Evolutionary conservation across 2,888 invertebrate species (phyloP).

Genomic region (Venustoraphidia nigricollis): DNA sequence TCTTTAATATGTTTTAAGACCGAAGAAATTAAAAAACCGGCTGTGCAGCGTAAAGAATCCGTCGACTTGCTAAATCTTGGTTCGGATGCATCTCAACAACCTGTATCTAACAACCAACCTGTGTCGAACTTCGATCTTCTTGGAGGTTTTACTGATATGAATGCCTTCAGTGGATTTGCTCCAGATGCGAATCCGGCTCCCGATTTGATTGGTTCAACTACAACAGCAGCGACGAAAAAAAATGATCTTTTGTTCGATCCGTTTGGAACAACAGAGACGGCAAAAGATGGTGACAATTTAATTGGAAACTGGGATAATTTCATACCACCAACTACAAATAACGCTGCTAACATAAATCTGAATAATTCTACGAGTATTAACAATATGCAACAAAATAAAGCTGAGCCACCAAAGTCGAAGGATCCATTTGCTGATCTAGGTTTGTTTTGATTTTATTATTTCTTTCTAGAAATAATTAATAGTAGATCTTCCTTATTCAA

Average conservation of each 20-base stretch:
- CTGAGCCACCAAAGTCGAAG: slow-evolving; percentile 32
- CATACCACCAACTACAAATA: neutral
- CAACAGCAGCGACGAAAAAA: neutral
- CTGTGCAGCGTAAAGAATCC: slow-evolving; percentile 25
- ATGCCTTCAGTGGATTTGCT: slow-evolving; percentile 32
- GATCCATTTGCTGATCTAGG: slow-evolving; percentile 68
- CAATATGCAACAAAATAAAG: slow-evolving; percentile 28
- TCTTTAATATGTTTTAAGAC: slow-evolving; percentile 23
- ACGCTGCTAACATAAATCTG: neutral
- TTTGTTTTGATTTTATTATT: slow-evolving; percentile 11
- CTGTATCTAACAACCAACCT: slow-evolving; percentile 19
- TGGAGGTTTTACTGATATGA: slow-evolving; percentile 27
- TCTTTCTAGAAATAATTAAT: too few relatives aligned
- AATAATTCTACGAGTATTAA: slow-evolving; percentile 14
- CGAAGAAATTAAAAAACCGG: slow-evolving; percentile 16
- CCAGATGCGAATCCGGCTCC: slow-evolving; percentile 16
- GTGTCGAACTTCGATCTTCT: slow-evolving; percentile 44
- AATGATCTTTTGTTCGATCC: slow-evolving; percentile 41
- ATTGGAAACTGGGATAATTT: slow-evolving; percentile 20
- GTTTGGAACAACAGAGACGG: slow-evolving; percentile 37
- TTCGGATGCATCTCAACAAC: slow-evolving; percentile 12
- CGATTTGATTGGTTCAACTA: slow-evolving; percentile 2
- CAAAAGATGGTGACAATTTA: slow-evolving; percentile 24
- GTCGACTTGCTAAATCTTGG: slow-evolving; percentile 43
- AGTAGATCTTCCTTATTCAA: too few relatives aligned